Percentiles rank a stretch among this genome's conserved stretches.
phyloP scores from a whole-genome alignment of 30 jellyfish, hydroid and myxozoan species.

The Mastigias papua region DNA sequence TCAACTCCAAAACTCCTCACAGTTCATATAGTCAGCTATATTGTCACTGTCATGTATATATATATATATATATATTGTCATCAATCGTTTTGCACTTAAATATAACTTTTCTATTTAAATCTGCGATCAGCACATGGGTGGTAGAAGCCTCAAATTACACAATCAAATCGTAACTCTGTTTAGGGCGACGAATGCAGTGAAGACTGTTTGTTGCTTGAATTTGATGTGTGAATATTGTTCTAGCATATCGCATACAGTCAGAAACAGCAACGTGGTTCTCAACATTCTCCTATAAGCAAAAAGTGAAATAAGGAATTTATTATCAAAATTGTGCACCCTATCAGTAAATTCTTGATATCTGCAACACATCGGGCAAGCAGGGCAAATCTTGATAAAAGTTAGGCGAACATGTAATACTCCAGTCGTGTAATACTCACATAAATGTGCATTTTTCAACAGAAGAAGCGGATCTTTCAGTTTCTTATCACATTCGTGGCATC shows the following conservation, averaged over 20 bases:
- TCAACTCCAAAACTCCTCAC: background rate
- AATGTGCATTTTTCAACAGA: slow-evolving; percentile 7
- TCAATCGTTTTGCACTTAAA: slow-evolving; percentile 28
- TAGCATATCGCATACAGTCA: slow-evolving; percentile 14
- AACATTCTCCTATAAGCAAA: slow-evolving; percentile 1
- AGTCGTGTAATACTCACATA: slow-evolving; percentile 4
- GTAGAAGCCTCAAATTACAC: slow-evolving; percentile 54
- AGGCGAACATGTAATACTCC: slow-evolving; percentile 18
- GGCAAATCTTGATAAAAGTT: slow-evolving; percentile 47
- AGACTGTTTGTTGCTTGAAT: slow-evolving; percentile 9
- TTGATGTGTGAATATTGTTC: background rate
- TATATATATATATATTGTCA: background rate
- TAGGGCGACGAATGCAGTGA: slow-evolving; percentile 47
- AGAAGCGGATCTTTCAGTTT: background rate
- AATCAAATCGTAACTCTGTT: slow-evolving; percentile 32
- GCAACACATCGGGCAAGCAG: slow-evolving; percentile 37
- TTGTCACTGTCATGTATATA: slow-evolving; percentile 1
- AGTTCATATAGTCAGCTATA: slow-evolving; percentile 5
- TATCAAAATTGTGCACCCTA: slow-evolving; percentile 69
- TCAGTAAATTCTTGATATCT: slow-evolving; percentile 70
- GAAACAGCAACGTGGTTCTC: slow-evolving; percentile 55
- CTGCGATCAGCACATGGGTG: slow-evolving; percentile 63
- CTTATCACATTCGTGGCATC: background rate
- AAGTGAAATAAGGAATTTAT: slow-evolving; percentile 48
- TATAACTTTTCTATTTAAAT: slow-evolving; percentile 68